Base-by-base conservation (phyloP, 2,113 vertebrate species). In the Rissa tridactyla region DNA sequence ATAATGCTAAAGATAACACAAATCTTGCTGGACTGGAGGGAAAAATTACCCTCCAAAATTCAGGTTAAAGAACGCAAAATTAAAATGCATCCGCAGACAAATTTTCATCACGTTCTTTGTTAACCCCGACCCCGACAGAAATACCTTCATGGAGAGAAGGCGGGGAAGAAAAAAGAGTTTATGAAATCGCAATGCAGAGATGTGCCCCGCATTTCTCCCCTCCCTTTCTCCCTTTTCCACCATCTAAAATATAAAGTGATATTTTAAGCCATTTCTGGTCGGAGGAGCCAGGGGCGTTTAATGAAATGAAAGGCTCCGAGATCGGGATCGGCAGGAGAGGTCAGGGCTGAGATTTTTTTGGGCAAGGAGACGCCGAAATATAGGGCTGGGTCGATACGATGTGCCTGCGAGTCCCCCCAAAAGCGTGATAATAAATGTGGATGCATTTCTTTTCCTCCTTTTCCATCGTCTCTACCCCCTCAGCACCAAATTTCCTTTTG, bases 341-440 rank as follows among this genome's bases (percentile, higher is more conserved):
- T 25, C 18, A 12, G 23, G 11, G 26, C 8, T 64, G 57, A 42
- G 38, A 44, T 22, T 79, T 95, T 66, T 9, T 3, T 10, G 65
- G 47, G 15, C 18, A 27, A 16, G 2, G 12, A 68, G 42, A 26
- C 2, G 0, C 29, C 19, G 16, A 84, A 94, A 85, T 55, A 44
- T 25, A 7, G 8, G 6, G 5, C 7, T 70, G 25, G 4, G 13
- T 19, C 1, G 0, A 52, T 23, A 66, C 13, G 23, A 55, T 18
- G 18, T 42, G n/a, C 38, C 27, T 1, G 12, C 3, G 27, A 76
- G 6, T 30, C 29, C 22, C 44, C 30, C 5, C 1, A 52, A 87
- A 81, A 61, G 0, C 5, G 0, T 2, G 5, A 8, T 54, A 38
- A 73, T 26, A 69, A 73, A 77, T 18, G 18, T 3, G 7, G 8